Percentiles rank a stretch among this genome's conserved stretches.
These are phyloP conservation scores for Temnopleurus reevesii DNA, from an alignment of 53 echinoderm and acorn worm species.

Conservation along the genomic window DNA sequence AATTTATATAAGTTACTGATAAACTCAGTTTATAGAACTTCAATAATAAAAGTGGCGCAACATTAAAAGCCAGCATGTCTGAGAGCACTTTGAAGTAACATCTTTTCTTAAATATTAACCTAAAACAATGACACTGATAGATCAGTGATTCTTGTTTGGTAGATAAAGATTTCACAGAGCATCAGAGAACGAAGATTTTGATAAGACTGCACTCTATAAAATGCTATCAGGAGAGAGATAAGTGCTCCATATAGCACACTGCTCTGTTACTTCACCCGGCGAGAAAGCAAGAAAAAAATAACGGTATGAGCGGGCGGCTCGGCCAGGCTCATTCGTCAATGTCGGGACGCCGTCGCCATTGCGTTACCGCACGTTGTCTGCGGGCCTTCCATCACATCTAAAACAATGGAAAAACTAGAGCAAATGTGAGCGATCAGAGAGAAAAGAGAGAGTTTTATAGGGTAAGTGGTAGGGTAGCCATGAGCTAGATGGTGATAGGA, in stretches of 20 bases:
- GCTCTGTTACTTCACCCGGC: background rate
- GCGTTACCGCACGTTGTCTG: constrained; percentile 37
- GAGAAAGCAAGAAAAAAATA: background rate
- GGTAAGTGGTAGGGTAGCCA: constrained; percentile 2
- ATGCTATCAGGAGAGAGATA: constrained; percentile 20
- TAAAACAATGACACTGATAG: constrained; percentile 31
- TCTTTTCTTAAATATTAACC: constrained; percentile 54
- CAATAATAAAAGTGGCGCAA: background rate
- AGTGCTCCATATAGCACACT: constrained; percentile 44
- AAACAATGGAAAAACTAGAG: constrained; percentile 12
- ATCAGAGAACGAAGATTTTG: constrained; percentile 24
- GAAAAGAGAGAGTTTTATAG: background rate
- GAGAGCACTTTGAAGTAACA: background rate
- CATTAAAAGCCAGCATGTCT: background rate
- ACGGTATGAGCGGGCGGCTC: constrained; percentile 11
- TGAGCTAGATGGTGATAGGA: background rate
- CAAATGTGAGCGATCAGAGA: constrained; percentile 24
- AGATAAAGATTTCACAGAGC: background rate
- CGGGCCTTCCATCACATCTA: background rate
- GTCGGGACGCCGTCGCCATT: constrained; percentile 35
- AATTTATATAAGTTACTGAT: constrained; percentile 19
- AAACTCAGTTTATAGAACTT: background rate
- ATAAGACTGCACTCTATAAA: constrained; percentile 30
- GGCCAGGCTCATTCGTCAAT: constrained; percentile 35
- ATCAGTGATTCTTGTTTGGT: constrained; percentile 15